Evolutionary conservation across 2,888 invertebrate genomes (phyloP).

Genomic region (Meteorus cinctellus): DNA sequence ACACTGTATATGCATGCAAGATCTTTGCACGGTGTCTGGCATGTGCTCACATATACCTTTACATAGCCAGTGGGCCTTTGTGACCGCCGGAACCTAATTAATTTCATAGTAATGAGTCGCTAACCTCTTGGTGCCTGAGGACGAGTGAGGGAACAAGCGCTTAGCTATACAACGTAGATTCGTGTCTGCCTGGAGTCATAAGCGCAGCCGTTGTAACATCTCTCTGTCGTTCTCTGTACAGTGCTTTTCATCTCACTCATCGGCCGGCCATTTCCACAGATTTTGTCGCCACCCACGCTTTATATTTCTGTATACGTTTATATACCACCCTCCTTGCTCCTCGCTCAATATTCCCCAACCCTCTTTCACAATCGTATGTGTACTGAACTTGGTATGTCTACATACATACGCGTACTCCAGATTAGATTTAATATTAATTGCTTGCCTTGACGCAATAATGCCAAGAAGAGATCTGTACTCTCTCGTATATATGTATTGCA

Average conservation of each 20-base stretch:
- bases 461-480: slow-evolving; percentile 29
- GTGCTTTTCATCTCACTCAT: background rate
- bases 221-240: slow-evolving; percentile 14
- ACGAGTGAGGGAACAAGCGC: slow-evolving; percentile 55
- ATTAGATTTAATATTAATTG: slow-evolving; percentile 61
- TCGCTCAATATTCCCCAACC: too few relatives aligned
- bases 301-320: background rate
- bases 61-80: slow-evolving; percentile 56
- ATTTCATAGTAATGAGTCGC: slow-evolving; percentile 62
- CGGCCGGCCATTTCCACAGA: slow-evolving; percentile 6
- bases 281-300: slow-evolving; percentile 43
- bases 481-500: background rate
- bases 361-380: slow-evolving; percentile 26
- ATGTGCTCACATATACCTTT: slow-evolving; percentile 20
- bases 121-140: slow-evolving; percentile 51
- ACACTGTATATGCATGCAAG: slow-evolving; percentile 36
- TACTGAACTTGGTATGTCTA: slow-evolving; percentile 51
- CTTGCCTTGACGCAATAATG: slow-evolving; percentile 46
- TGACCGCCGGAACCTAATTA: slow-evolving; percentile 64
- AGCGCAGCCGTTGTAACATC: slow-evolving; percentile 19
- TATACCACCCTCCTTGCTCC: too few relatives aligned
- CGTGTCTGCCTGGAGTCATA: slow-evolving; percentile 51
- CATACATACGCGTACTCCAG: slow-evolving; percentile 50
- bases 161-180: slow-evolving; percentile 50
- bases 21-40: slow-evolving; percentile 9